Base-by-base conservation (phyloP, 2,888 invertebrate genomes). In the Sesia apiformis region DNA sequence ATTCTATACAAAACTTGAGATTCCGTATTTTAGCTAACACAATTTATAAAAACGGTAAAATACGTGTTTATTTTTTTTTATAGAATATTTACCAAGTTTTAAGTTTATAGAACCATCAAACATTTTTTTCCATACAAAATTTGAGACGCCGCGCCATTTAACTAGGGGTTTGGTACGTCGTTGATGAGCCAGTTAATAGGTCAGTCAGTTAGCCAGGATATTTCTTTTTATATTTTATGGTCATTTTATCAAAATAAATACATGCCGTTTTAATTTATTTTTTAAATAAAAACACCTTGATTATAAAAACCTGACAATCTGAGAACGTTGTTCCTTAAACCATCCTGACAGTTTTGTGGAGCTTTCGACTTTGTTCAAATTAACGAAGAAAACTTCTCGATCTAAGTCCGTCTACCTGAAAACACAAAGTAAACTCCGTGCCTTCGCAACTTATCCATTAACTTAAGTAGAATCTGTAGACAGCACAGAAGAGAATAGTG, bases 381-480 rank as follows among this genome's bases (percentile, higher is more conserved):
- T 88, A 88, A 82, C 81, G 78, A 74, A 85, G 85, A 81, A 88
- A 89, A 88, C 85, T 89, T 89, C 77, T 72, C 81, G 84, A 86
- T 86, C 84, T 60, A 83, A 87, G 85, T 84, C 82, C 77, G 80
- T 86, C 83, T 88, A 89, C 88, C 88, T 88, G 87, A 81, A 82
- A 84, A 87, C 84, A 88, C 85, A 86, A 88, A 88, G 86, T 86
- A 87, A 89, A 88, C 87, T 87, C 76, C 72, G 77, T 79, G 82
- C 84, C 81, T 85, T 82, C 81, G 78, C 81, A 89, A 89, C 88
- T 89, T 89, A 84, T 84, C 89, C 88, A 89, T 88, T 89, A 89
- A 86, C 78, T 87, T 85, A 82, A 89, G 88, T 89, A 87, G 85
- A 84, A 87, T 87, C 86, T 84, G 87, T 87, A 87, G 88, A 87